Evolutionary conservation across 1,140 invertebrate species (phyloP).

Genomic region (Drosophila sp.): DNA sequence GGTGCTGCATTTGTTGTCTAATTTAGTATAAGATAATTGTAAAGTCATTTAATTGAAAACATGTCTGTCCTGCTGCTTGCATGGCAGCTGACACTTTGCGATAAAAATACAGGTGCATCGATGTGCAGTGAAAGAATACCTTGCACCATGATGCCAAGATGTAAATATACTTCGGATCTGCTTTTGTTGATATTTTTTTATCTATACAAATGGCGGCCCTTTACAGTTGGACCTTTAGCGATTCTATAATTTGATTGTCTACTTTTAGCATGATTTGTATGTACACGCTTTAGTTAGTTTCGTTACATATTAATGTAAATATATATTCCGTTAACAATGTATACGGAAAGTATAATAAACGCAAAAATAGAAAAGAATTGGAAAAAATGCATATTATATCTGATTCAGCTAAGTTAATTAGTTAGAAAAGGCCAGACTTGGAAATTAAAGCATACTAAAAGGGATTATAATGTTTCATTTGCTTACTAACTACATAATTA

Average conservation of each 20-base stretch:
- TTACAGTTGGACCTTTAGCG: background rate
- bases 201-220: conserved; percentile 8
- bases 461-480: too few relatives aligned
- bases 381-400: too few relatives aligned
- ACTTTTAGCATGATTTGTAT: conserved; percentile 11
- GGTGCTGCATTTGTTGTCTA: conserved; percentile 38
- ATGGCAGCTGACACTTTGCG: conserved; percentile 40
- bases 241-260: conserved; percentile 25
- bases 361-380: too few relatives aligned
- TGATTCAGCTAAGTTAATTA: too few relatives aligned
- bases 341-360: too few relatives aligned
- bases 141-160: conserved; percentile 7
- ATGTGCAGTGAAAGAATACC: conserved; percentile 24
- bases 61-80: conserved; percentile 3
- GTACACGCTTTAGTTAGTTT: conserved; percentile 10
- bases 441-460: too few relatives aligned
- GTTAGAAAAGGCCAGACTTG: too few relatives aligned
- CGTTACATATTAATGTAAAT: too few relatives aligned
- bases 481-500: too few relatives aligned
- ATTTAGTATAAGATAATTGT: conserved; percentile 32
- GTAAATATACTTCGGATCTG: background rate
- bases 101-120: conserved; percentile 39
- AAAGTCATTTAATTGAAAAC: conserved; percentile 21
- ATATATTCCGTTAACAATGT: too few relatives aligned
- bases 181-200: background rate